Percentiles rank a stretch among this genome's conserved stretches.
These are phyloP conservation scores for Dione vanillae DNA, from an alignment of 2,888 invertebrate genomes.

Conservation along the genomic window DNA sequence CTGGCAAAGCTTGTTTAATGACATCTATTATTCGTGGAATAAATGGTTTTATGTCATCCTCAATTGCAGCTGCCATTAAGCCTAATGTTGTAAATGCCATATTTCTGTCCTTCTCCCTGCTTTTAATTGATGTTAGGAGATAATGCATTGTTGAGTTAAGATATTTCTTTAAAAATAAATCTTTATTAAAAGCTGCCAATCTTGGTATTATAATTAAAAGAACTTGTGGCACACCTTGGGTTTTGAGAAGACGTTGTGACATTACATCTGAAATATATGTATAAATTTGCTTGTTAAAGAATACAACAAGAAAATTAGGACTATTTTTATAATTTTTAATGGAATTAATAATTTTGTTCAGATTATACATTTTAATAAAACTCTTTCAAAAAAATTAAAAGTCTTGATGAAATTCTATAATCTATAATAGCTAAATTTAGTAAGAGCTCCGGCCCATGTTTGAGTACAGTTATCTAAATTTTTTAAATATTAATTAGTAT, in stretches of 20 bases:
- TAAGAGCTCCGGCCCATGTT: no score
- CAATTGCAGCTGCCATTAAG: conserved; percentile 94
- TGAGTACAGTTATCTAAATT: no score
- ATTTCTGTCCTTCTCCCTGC: conserved; percentile 93
- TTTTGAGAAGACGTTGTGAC: conserved; percentile 89
- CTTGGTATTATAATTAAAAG: conserved; percentile 94
- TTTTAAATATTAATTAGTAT: no score
- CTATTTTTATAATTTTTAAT: background rate
- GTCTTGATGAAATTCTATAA: no score
- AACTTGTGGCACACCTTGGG: conserved; percentile 93
- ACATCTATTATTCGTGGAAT: conserved; percentile 94
- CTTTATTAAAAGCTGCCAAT: conserved; percentile 95
- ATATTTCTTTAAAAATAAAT: conserved; percentile 90
- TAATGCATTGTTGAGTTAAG: conserved; percentile 90
- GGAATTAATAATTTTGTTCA: no score
- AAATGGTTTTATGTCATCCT: conserved; percentile 90
- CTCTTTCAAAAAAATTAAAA: no score
- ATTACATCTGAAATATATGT: conserved; percentile 86
- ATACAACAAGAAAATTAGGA: background rate
- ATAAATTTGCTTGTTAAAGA: background rate
- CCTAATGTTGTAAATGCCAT: conserved; percentile 96
- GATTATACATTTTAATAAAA: no score
- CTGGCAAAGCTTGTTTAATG: conserved; percentile 90
- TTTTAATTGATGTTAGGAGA: conserved; percentile 89
- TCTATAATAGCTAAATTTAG: no score